Evolutionary conservation across 2,888 invertebrate species (phyloP).

Genomic region (Pasiphila rectangulata): DNA sequence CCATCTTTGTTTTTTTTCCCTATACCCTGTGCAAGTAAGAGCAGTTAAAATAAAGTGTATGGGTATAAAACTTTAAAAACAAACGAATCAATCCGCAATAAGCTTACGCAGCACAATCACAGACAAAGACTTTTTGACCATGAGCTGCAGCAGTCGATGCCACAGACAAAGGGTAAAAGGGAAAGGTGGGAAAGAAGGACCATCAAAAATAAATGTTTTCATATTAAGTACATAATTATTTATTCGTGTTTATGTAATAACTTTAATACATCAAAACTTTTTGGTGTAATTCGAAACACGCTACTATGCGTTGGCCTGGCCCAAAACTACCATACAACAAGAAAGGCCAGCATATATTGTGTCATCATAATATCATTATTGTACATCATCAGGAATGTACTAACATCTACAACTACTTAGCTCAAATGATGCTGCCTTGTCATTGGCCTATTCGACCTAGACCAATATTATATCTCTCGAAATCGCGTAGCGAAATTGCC

Average conservation of each 20-base stretch:
- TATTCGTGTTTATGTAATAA: slow-evolving; percentile 65
- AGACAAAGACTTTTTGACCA: too few relatives aligned
- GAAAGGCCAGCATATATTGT: slow-evolving; percentile 54
- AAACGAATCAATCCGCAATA: too few relatives aligned
- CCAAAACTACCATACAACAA: slow-evolving; percentile 43
- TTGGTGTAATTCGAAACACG: slow-evolving; percentile 74
- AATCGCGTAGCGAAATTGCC: slow-evolving; percentile 13
- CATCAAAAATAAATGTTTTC: background rate
- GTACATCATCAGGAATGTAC: slow-evolving; percentile 78
- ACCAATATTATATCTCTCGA: slow-evolving; percentile 4
- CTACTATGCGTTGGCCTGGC: slow-evolving; percentile 53
- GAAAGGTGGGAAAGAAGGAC: background rate
- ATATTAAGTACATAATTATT: slow-evolving; percentile 59
- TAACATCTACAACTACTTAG: slow-evolving; percentile 62
- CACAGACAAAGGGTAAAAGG: background rate
- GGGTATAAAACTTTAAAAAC: too few relatives aligned
- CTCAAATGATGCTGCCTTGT: slow-evolving; percentile 40
- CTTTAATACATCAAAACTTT: slow-evolving; percentile 74
- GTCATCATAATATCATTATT: slow-evolving; percentile 56
- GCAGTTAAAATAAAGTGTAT: too few relatives aligned
- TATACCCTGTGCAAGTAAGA: too few relatives aligned
- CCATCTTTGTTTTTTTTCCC: too few relatives aligned
- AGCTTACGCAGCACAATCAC: too few relatives aligned
- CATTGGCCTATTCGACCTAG: slow-evolving; percentile 1
- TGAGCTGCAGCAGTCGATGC: too few relatives aligned